phyloP scores from a whole-genome alignment of 2,797 vertebrate species.

The Eospalax fontanierii region DNA sequence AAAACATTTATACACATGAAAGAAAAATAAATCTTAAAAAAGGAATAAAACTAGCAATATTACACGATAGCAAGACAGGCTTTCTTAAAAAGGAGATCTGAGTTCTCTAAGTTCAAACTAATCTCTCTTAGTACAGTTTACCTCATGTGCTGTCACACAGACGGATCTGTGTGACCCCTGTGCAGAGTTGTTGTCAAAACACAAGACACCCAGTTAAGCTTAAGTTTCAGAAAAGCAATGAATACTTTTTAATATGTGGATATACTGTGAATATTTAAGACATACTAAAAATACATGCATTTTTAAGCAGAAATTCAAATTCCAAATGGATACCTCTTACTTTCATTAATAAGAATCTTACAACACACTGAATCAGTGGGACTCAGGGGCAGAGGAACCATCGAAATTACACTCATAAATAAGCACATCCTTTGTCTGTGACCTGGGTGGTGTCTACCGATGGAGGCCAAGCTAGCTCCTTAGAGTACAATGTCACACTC shows the following conservation, averaged over 20 bases:
- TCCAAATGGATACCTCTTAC: neutral
- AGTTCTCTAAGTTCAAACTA: neutral
- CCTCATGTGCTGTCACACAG: rapidly evolving
- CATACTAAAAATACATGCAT: neutral
- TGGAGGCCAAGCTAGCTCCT: neutral
- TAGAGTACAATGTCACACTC: neutral
- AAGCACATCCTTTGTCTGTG: conserved; percentile 33
- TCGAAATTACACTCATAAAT: neutral
- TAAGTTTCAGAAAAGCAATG: neutral
- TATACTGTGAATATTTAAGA: neutral
- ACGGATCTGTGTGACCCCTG: neutral
- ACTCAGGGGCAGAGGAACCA: neutral
- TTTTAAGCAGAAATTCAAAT: conserved; percentile 53
- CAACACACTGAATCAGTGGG: neutral
- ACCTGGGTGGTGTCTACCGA: neutral
- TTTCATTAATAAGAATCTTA: conserved; percentile 33
- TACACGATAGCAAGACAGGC: too few relatives aligned
- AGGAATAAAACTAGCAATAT: too few relatives aligned
- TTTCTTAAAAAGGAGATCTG: neutral
- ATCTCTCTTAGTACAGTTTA: neutral
- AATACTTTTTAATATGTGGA: neutral
- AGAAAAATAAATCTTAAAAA: neutral
- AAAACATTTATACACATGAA: neutral
- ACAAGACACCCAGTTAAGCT: neutral
- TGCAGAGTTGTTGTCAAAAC: neutral